Conservation (phyloP, 2,797 vertebrate genomes). For the Sebastolobus alascanus region DNA sequence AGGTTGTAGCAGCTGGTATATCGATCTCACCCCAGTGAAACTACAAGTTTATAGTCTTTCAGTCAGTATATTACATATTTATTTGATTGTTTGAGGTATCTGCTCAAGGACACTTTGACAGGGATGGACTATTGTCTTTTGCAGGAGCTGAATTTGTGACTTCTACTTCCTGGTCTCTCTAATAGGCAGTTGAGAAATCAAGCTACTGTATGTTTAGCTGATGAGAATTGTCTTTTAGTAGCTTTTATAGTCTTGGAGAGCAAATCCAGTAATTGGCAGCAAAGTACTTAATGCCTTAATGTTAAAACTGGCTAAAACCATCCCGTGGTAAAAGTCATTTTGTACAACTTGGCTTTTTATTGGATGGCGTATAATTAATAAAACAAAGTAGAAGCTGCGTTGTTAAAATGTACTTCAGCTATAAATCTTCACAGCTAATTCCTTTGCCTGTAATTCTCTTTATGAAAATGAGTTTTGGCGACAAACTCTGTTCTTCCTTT, state of each 20-base stretch:
- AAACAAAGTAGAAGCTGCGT: constrained; percentile 1
- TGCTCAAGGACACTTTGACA: not conserved
- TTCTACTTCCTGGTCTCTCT: not conserved
- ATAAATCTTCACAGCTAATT: constrained; percentile 27
- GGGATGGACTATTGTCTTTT: not conserved
- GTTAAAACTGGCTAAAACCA: constrained; percentile 23
- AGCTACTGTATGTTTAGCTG: constrained; percentile 5
- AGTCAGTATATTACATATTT: not conserved
- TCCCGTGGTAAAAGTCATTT: constrained; percentile 20
- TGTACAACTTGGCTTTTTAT: constrained; percentile 27
- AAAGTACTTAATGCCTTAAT: constrained; percentile 20
- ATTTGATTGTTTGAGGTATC: not conserved
- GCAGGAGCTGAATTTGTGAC: not conserved
- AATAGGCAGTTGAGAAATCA: constrained; percentile 2
- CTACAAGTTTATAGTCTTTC: not conserved
- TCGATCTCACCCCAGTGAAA: not conserved
- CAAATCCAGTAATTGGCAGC: constrained; percentile 37
- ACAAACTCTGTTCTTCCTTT: not conserved
- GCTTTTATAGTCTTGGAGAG: constrained; percentile 20
- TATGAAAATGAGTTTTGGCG: constrained; percentile 6
- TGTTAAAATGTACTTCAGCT: constrained; percentile 8
- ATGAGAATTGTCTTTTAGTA: constrained; percentile 12
- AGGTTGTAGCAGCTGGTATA: not conserved
- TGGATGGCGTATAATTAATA: constrained; percentile 11
- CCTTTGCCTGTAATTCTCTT: constrained; percentile 18